Base-by-base conservation (phyloP, 2,113 vertebrate genomes). In the Rhabdomys dilectus region DNA sequence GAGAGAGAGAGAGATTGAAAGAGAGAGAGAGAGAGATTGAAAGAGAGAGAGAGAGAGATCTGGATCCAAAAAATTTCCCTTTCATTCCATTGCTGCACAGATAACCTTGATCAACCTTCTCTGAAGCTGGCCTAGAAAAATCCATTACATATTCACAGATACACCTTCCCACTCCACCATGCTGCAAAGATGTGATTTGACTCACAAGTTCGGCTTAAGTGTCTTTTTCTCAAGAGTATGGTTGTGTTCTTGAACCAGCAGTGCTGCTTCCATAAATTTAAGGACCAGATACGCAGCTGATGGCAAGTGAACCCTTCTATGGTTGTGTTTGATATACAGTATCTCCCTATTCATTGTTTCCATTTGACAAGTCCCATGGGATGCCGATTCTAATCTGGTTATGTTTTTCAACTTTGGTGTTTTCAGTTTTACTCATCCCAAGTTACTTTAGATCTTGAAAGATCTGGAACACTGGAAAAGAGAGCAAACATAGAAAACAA, bases 111-210 rank as follows among this genome's bases (percentile, higher is more conserved):
- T 5, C 90, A 93, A 89, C 96, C 96, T 96, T 96, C 88, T 97
- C n/a, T 42, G 95, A 94, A 60, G 72, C 24, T 93, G 95, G 87
- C 96, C 96, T 96, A 97, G 97, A 97, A 97, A 97, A 97, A 92
- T 36, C 51, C 62, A 97, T 96, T 96, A 92, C 48, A 94, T 89
- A 97, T 96, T 97, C 96, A 97, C 60, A 78, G 80, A 91, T 60
- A 53, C 2, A 21, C 62, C 51, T 97, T 95, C 58, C 42, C 39
- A 39, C 80, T 92, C 73, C 34, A 78, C 48, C 42, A 36, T 94
- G 66, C 77, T 51, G 82, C 92, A 70, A 87, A 95, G 92, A 95
- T 96, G 94, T 97, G 95, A 91, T 77, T 93, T 78, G 95, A 97
- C 81, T 95, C 94, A 77, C 39, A 91, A 96, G 56, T 91, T 85